Base-by-base conservation (phyloP, 2,888 invertebrate genomes). In the Bedellia somnulentella region DNA sequence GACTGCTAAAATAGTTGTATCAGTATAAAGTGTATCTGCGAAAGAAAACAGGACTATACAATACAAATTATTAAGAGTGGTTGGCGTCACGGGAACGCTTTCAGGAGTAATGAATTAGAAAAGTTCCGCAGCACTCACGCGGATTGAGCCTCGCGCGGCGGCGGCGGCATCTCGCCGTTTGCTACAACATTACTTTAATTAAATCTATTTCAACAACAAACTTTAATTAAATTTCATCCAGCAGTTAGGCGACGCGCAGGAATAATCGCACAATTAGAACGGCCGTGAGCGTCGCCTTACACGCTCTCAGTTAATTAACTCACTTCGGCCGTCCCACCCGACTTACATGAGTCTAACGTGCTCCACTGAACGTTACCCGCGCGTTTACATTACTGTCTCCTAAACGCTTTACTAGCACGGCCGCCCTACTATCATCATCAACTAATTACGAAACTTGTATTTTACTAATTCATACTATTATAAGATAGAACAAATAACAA, bases 171-270 rank as follows among this genome's bases (percentile, higher is more conserved):
- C 62, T 62, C 57, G 52, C 54, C 52, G 46, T 56, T 60, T 59
- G 63, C 67, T 67, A 70, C 73, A 70, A 67, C 76, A 76, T 77
- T 76, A 77, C 73, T 76, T 78, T 77, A 78, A 78, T 78, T 77
- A 78, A 78, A 78, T 78, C 76, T 77, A 78, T 78, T 77, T 76
- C 71, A 77, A 77, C 77, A 78, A 77, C 77, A 77, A 77, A 76
- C 67, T 78, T 78, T 77, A 78, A 78, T 78, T 77, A 78, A 77
- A 77, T 76, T 73, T 76, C 71, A 75, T 73, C 71, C 63, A 70
- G 70, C 73, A 75, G 76, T 77, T 75, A 71, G 70, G 76, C 71
- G 70, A 66, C 68, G 70, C 63, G 67, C 63, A 70, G 75, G 71
- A 70, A 71, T 73, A 75, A 73, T 73, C 73, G 73, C 57, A 71